phyloP scores from a whole-genome alignment of 2,113 vertebrate species.

The Leucoraja erinaceus region DNA sequence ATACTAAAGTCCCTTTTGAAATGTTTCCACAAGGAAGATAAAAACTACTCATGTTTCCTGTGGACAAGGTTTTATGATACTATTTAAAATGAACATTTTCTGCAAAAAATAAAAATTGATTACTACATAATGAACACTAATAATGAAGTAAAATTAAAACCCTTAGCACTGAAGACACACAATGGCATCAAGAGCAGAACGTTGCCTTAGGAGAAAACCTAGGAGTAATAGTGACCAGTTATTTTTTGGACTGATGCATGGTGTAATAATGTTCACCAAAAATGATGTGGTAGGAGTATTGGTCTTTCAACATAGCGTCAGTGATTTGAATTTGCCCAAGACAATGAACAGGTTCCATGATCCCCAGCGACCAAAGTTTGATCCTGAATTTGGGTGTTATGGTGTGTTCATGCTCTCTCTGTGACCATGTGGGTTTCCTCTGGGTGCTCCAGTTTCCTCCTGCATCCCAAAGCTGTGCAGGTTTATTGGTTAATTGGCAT shows the following conservation, averaged over 20 bases:
- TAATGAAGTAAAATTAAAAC: not conserved
- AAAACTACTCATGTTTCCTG: not conserved
- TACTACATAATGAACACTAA: not conserved
- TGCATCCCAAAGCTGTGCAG: too few relatives aligned
- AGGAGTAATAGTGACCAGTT: not conserved
- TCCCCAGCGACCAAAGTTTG: too few relatives aligned
- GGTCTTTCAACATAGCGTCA: not conserved
- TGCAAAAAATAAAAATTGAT: not conserved
- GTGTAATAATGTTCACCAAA: not conserved
- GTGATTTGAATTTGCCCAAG: too few relatives aligned
- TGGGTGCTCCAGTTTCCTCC: too few relatives aligned
- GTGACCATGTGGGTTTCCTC: too few relatives aligned
- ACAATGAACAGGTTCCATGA: too few relatives aligned
- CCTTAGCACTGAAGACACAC: not conserved
- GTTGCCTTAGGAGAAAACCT: not conserved
- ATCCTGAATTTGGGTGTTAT: too few relatives aligned
- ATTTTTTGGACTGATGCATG: not conserved
- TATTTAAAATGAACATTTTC: not conserved
- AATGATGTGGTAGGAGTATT: not conserved
- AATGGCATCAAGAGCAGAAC: not conserved
- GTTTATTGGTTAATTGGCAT: too few relatives aligned
- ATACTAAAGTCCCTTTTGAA: not conserved
- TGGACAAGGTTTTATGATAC: not conserved
- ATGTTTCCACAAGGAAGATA: not conserved
- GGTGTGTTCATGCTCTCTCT: too few relatives aligned